Evolutionary conservation across 1,140 invertebrate genomes (phyloP).

Genomic region (Hycleus phaleratus): DNA sequence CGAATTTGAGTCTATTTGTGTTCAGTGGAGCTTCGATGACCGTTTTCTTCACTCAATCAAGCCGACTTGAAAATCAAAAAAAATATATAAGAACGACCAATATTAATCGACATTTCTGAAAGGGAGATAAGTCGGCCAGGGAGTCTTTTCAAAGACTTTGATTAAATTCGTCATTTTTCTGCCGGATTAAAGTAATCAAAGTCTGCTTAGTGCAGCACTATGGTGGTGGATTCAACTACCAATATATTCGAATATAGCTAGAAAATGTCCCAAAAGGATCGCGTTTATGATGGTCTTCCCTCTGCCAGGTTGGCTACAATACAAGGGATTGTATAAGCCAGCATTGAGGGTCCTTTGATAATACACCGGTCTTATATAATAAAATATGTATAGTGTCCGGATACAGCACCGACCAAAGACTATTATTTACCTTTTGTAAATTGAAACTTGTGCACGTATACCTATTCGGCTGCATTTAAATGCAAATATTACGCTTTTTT

Average conservation of each 20-base stretch:
- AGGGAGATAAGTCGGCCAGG: slow-evolving; percentile 1
- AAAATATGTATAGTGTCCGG: slow-evolving; percentile 21
- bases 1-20: slow-evolving; percentile 6
- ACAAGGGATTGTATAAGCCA: slow-evolving; percentile 23
- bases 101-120: slow-evolving; percentile 10
- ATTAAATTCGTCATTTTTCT: slow-evolving; percentile 19
- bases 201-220: neutral
- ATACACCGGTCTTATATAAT: slow-evolving; percentile 21
- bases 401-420: slow-evolving; percentile 20
- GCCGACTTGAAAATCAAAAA: neutral
- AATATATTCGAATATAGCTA: neutral
- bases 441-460: too few species aligned
- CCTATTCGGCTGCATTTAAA: too few species aligned
- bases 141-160: slow-evolving; percentile 13
- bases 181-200: slow-evolving; percentile 21
- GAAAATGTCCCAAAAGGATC: slow-evolving; percentile 16
- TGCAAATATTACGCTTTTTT: too few species aligned
- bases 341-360: slow-evolving; percentile 20
- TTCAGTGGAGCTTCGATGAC: slow-evolving; percentile 2
- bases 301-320: neutral
- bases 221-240: slow-evolving; percentile 1
- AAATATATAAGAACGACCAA: neutral
- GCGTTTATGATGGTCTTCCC: slow-evolving; percentile 16
- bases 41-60: slow-evolving; percentile 9
- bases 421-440: neutral